Base-by-base conservation (phyloP, 2,797 vertebrate genomes). In the Rhinichthys osculus region DNA sequence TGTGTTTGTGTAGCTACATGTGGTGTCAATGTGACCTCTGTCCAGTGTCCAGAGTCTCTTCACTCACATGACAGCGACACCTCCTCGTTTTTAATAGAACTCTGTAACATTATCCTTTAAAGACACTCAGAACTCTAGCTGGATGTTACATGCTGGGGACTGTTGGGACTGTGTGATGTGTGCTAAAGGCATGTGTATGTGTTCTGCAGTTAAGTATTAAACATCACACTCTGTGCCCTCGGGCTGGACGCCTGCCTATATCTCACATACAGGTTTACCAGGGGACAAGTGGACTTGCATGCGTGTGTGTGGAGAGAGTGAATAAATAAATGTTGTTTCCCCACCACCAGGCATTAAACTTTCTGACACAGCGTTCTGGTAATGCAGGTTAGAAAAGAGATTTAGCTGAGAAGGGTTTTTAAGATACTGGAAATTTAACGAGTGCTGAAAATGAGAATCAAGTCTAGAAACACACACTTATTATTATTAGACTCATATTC, bases 51-150 rank as follows among this genome's bases (percentile, higher is more conserved):
- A 66, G 57, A 21, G 30, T 73, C 38, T 44, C 16, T 44, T 76
- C 47, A 38, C 66, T 83, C 84, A 88, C 83, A 85, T 87, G 86
- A 87, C 84, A n/a, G 7, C 16, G 23, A 52, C 64, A 74, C 47
- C 38, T 30, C 38, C 38, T 14, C 0, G 84, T 76, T 89, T 84
- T 90, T 87, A 86, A 87, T 89, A 91, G 89, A 88, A 83, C 79
- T 17, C n/a, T 33, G 83, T 87, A 77, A 90, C 70, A 19, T 80
- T 84, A 90, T 54, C 42, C 72, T 47, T 50, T 21, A 30, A 57
- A 81, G 62, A 78, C 30, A 52, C n/a, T 33, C 19, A 47, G 47
- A 67, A 52, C 82, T 82, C 57, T 64, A 57, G 40, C 71, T 72
- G 64, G 77, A 85, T 35, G 40, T 35, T 67, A 84, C 52, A 64